Base-by-base conservation (phyloP, 2,113 vertebrate genomes). In the Anarhynchus alexandrinus region DNA sequence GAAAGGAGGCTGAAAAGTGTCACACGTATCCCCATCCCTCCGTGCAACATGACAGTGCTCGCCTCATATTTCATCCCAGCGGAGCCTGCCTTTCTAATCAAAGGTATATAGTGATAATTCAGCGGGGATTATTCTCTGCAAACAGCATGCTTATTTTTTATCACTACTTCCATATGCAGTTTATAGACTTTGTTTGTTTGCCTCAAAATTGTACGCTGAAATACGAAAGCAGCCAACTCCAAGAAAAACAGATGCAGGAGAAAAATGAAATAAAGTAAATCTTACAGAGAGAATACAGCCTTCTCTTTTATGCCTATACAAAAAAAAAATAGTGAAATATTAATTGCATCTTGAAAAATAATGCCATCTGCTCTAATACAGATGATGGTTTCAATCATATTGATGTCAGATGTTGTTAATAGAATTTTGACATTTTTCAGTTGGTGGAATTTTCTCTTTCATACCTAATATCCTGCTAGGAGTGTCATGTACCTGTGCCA, bases 321-420 rank as follows among this genome's bases (percentile, higher is more conserved):
- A 55, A 85, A 49, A 43, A 43, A 89, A 26, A 84, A 32, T 3
- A 84, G 74, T 67, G 80, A 93, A 95, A 77, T 65, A 93, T 92
- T 96, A 97, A 96, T 96, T 95, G 85, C 64, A 81, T 40, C 59
- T 47, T 34, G 88, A 96, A 93, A 97, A 97, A 96, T 88, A 94
- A 97, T 81, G 38, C 16, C 59, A 78, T 69, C 71, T 96, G 73
- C 72, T 97, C 81, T 77, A 86, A 65, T 71, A 30, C n/a, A 92
- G 94, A 79, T 79, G 94, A 76, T 26, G 51, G 62, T 89, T 96
- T 96, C 64, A 57, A 87, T 96, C 82, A 93, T 29, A n/a, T 30
- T 34, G 3, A 18, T 95, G 77, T 77, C 92, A 96, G 93, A 85
- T 74, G 32, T 52, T 93, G 47, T 81, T 95, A 92, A 85, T 29